Evolutionary conservation across 2,797 vertebrate genomes (phyloP), one percentile per base, ranked within the genome.

Genomic region (Diglossa cyanea): DNA sequence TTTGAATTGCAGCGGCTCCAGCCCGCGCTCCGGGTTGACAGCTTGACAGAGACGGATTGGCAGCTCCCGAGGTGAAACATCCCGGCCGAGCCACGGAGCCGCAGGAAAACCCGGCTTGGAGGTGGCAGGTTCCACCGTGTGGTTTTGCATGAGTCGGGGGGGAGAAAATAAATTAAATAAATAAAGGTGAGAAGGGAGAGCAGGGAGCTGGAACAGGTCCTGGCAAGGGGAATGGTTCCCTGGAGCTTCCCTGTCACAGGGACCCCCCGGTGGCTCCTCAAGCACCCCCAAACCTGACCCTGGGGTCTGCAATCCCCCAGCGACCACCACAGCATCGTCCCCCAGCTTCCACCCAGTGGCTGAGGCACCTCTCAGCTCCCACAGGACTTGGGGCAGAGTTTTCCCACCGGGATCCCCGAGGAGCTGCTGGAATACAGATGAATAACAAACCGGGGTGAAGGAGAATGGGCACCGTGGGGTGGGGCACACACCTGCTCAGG

Each of bases 41-140:
- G 96, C 78, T 95, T 87, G 95, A 94, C 91, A 86, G 84, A 93
- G 95, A 94, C 30, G 85, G 96, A 95, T 94, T 95, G 96, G 96
- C 96, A 96, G 94, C 96, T 96, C 96, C 94, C 61, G 91, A 96
- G 95, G 96, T 61, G 96, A 94, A 63, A 67, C 95, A 91, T 76
- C 89, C 93, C 48, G 72, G 87, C 82, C 24, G 31, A 93, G 92
- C 21, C 86, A 50, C 14, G 67, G 88, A 92, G 68, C 89, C 57
- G 50, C 37, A 63, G 35, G 55, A 85, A 83, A 92, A 65, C 68
- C 89, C 47, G 1, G n/a, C 75, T 89, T 6, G 68, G 44, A 89
- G 63, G 63, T 75, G 87, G 62, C 80, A 82, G 58, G 33, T 61
- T 94, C 74, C 87, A 47, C 51, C 40, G 19, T 2, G 42, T 35